Base-by-base conservation (phyloP, 2,113 vertebrate species). In the Furnarius figulus region DNA sequence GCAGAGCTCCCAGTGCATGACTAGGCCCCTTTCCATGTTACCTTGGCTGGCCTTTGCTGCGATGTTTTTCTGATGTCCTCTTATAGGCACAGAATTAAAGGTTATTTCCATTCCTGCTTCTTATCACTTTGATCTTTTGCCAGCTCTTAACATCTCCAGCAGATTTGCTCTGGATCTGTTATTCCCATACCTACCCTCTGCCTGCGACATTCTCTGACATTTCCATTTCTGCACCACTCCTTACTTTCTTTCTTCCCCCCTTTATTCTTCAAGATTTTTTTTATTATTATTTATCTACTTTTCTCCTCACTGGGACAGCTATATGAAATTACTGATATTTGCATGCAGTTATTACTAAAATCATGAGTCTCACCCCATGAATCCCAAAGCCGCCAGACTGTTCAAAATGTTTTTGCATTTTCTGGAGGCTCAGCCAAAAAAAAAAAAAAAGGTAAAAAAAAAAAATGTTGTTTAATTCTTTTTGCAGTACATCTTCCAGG, bases 21-120 rank as follows among this genome's bases (percentile, higher is more conserved):
- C 86, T 63, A 93, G 95, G 93, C 88, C 88, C 39, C 75, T 80
- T 96, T 96, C 94, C 90, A 92, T 85, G 62, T 97, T 97, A 95
- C 93, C 95, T 95, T 97, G 97, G 94, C 96, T 95, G 95, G 96
- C 96, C 95, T 97, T 94, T 94, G 78, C 84, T 81, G 94, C 93
- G 93, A 17, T 8, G 8, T 37, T 93, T 96, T 94, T 95, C 87
- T 96, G 70, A 89, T 5, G 20, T 96, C 93, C 89, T 94, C 93
- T 89, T 91, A 76, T 42, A 95, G 88, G 87, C 81, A 85, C 84
- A 82, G 81, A 97, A 94, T 89, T 96, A 97, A 97, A 95, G 91
- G 94, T 97, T 97, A 95, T 96, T 96, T 94, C 94, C 89, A 87
- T 96, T 95, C 70, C 85, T 92, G 52, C 50, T 67, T 86, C 93